Base-by-base conservation (phyloP, 2,888 invertebrate species). In the Drosophila formosana region DNA sequence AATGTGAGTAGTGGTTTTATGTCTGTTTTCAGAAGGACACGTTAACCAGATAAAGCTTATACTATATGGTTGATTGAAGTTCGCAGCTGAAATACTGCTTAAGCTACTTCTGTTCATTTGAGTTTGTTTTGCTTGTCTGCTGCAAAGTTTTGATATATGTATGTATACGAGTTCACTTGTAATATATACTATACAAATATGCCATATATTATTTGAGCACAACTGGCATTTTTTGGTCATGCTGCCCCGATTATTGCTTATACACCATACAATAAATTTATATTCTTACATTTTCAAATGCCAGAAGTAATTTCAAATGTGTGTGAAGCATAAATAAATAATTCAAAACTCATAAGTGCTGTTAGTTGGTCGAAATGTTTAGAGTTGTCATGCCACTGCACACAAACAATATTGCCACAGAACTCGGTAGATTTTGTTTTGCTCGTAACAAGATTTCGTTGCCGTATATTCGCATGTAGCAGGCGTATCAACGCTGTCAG, bases 401-500 rank as follows among this genome's bases (percentile, higher is more conserved):
- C 18, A 18, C 9, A 41, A 41, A 28, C 39, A 53, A 53, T 41
- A 26, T 52, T 8, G 8, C 13, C n/a, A 34, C 25, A 13, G n/a
- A 56, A 9, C 45, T 45, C 45, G 32, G 25, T 25, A 9, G 46
- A 32, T 55, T 43, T 37, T 11, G n/a, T 4, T 37, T 37, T 11
- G n/a, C 37, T 4, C 11, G 37, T 37, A n/a, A n/a, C n/a, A n/a
- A 37, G 37, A 37, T 37, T n/a, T 37, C 37, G 37, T n/a, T 37
- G 11, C 4, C 37, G 37, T 37, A 18, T 18, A 18, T 37, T 6
- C 28, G 28, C 6, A 30, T 30, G 30, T 30, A 6, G 6, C 30
- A 7, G 4, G 30, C 30, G 30, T 6, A 47, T 62, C 49, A 56
- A 34, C 25, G 56, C 11, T 41, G 49, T 34, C 45, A 28, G 39